Conservation (phyloP, 2,888 invertebrate genomes). For the Agrochola macilenta region DNA sequence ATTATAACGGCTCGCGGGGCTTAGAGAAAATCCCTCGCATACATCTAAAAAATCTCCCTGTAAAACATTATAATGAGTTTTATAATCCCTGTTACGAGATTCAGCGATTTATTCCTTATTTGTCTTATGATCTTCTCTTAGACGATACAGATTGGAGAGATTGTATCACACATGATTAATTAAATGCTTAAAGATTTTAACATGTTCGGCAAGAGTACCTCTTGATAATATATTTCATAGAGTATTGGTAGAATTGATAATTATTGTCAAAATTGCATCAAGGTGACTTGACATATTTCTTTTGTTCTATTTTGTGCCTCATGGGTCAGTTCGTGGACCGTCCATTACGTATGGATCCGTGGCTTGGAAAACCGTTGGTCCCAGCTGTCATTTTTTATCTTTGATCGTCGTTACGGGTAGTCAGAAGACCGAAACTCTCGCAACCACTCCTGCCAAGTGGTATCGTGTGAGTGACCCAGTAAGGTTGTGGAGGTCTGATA, state of each 20-base stretch:
- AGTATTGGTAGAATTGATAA: no score
- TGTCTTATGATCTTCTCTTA: slow-evolving; percentile 27
- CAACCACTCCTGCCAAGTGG: background rate
- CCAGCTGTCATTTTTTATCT: background rate
- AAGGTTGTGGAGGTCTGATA: background rate
- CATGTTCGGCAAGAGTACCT: no score
- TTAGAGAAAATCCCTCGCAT: slow-evolving; percentile 67
- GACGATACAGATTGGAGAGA: background rate
- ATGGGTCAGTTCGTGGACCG: no score
- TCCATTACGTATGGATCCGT: no score
- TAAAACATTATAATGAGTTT: slow-evolving; percentile 75
- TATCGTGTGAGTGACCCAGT: background rate
- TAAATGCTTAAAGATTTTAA: background rate
- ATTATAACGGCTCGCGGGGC: slow-evolving; percentile 68
- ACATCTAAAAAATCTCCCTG: slow-evolving; percentile 71
- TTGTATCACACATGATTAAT: background rate
- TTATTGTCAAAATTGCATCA: no score
- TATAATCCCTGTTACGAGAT: slow-evolving; percentile 68
- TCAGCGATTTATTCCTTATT: slow-evolving; percentile 67
- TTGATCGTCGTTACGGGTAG: background rate
- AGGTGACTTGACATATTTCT: no score
- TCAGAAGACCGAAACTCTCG: background rate
- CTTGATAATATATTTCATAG: no score
- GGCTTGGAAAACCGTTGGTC: background rate
- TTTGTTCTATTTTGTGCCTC: no score